Evolutionary conservation across 2,113 vertebrate species (phyloP), one percentile per base, ranked within the genome.

Genomic region (Enhydra lutris): DNA sequence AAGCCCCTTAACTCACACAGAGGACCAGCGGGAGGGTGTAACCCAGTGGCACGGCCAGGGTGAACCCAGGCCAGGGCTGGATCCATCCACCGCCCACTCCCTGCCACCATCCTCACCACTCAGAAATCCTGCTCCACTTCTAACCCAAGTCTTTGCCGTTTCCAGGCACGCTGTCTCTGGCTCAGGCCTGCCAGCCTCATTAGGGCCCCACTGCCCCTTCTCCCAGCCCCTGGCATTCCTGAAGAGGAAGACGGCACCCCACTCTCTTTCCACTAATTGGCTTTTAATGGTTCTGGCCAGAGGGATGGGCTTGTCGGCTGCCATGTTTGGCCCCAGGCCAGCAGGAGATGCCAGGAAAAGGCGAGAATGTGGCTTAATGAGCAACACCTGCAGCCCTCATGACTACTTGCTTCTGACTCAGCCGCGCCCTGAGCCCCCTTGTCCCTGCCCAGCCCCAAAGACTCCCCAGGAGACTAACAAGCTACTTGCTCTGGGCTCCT

Each of bases 201-300:
- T 61, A 81, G 71, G 78, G 14, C 42, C 81, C 67, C 0, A 1
- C 74, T 13, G 21, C 36, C 91, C 74, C 65, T 57, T 94, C 50
- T 52, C 78, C 31, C 14, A 36, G 42, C 24, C 42, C 71, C 45
- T 34, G 7, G 67, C 34, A 26, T 92, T 91, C 61, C 57, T 42
- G n/a, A 24, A 55, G 89, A 84, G 52, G 24, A 88, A 78, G 31
- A 57, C 1, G 21, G 8, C 4, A 15, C 26, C 76, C 26, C 23
- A 24, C 83, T 61, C 92, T 98, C 89, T 97, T 97, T 95, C 98
- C 95, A 94, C 95, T 99, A 98, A 99, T 97, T 96, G 98, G 83
- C 83, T 98, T 99, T 98, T 98, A 99, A 98, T 98, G 96, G 96
- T 97, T 57, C 65, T 81, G 93, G 97, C 95, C 83, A 97, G 98